Evolutionary conservation across 2,113 vertebrate genomes (phyloP).

Genomic region (Neomonachus schauinslandi): DNA sequence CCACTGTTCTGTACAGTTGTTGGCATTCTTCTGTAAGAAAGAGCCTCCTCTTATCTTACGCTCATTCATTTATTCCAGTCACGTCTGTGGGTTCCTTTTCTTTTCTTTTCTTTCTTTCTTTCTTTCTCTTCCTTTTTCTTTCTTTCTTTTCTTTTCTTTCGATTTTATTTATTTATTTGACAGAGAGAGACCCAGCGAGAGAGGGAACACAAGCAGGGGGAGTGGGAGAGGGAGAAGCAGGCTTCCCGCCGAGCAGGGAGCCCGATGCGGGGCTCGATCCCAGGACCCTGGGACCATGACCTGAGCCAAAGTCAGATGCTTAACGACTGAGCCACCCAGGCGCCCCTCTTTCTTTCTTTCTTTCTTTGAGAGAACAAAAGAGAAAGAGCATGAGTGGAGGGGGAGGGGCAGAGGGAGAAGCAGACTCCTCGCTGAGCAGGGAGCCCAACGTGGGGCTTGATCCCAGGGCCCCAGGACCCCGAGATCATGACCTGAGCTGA

Average conservation of each 20-base stretch:
- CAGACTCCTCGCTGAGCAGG: not conserved
- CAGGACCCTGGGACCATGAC: not conserved
- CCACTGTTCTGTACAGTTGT: not conserved
- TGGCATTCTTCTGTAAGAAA: not conserved
- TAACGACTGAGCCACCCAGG: not conserved
- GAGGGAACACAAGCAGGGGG: not conserved
- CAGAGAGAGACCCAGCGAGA: too few relatives aligned
- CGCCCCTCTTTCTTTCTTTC: not conserved
- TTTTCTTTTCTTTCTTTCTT: too few relatives aligned
- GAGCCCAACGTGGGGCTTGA: not conserved
- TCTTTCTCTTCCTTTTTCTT: too few relatives aligned
- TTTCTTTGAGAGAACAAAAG: not conserved
- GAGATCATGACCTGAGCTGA: not conserved
- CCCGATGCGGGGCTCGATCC: not conserved
- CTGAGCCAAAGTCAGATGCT: not conserved
- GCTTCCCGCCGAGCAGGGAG: not conserved
- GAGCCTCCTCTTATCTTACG: not conserved
- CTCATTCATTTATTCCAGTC: accelerated
- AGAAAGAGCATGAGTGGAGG: not conserved
- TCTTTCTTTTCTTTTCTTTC: not conserved
- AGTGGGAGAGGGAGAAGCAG: not conserved
- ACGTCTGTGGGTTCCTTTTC: not conserved
- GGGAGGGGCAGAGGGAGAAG: not conserved
- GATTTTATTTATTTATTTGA: too few relatives aligned
- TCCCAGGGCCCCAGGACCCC: not conserved